Conservation (phyloP, 2,888 invertebrate genomes). For the Spisula subtruncata region DNA sequence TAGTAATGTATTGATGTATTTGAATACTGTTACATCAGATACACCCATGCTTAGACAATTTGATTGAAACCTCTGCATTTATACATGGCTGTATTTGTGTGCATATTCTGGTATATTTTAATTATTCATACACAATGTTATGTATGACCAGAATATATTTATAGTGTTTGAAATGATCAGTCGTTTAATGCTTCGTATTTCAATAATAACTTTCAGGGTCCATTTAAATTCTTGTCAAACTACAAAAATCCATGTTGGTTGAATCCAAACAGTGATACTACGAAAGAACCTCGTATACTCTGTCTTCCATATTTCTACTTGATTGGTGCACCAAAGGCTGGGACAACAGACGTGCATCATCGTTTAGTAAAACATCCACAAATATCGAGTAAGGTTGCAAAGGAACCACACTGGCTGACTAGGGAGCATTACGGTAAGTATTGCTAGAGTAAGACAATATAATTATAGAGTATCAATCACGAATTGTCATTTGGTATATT, state of each 20-base stretch:
- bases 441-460: too few species aligned
- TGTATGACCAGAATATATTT: neutral
- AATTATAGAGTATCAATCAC: too few species aligned
- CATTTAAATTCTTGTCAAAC: constrained; percentile 42
- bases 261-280: neutral
- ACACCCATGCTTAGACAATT: too few species aligned
- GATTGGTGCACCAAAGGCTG: constrained; percentile 69
- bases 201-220: constrained; percentile 6
- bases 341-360: constrained; percentile 66
- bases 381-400: constrained; percentile 40
- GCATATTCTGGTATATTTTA: too few species aligned
- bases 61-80: too few species aligned
- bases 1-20: too few species aligned
- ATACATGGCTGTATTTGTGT: too few species aligned
- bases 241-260: constrained; percentile 68
- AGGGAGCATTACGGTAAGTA: constrained; percentile 63
- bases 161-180: neutral
- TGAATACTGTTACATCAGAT: too few species aligned
- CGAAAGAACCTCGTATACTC: constrained; percentile 24
- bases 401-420: constrained; percentile 71
- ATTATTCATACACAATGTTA: too few species aligned
- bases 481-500: too few species aligned
- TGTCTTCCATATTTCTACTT: constrained; percentile 73
- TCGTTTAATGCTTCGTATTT: neutral
- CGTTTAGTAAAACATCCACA: constrained; percentile 65